phyloP scores from a whole-genome alignment of 92 coral and sea anemone species.

The Palythoa heliodiscus region DNA sequence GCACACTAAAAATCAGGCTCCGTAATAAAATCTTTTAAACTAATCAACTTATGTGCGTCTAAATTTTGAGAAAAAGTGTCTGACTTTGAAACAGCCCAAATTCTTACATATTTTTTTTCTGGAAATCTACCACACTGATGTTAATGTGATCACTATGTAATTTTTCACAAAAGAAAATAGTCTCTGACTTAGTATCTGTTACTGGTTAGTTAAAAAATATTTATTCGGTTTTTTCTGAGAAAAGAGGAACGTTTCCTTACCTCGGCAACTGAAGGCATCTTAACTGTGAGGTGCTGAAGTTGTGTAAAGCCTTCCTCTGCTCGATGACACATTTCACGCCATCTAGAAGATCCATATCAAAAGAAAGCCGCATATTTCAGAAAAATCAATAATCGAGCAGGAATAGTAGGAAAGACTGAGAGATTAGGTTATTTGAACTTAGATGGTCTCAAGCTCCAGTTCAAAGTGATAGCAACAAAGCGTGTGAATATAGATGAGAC shows the following conservation, averaged over 20 bases:
- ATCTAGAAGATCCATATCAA: constrained; percentile 41
- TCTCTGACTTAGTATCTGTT: neutral
- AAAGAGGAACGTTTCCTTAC: constrained; percentile 18
- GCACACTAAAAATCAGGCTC: too few relatives aligned
- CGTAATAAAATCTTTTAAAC: too few relatives aligned
- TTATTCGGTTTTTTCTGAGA: neutral
- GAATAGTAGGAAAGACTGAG: neutral
- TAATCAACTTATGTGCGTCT: too few relatives aligned
- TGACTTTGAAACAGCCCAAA: too few relatives aligned
- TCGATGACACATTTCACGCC: constrained; percentile 86
- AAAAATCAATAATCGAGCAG: neutral
- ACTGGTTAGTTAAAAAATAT: neutral
- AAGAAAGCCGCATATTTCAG: neutral
- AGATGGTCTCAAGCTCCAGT: too few relatives aligned
- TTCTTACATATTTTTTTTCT: too few relatives aligned
- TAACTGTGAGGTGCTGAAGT: constrained; percentile 72
- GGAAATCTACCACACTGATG: too few relatives aligned
- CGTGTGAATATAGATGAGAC: too few relatives aligned
- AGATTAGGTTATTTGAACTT: neutral
- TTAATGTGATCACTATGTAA: too few relatives aligned
- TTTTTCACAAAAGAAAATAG: too few relatives aligned
- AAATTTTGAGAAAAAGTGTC: too few relatives aligned
- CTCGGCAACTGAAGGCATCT: constrained; percentile 86
- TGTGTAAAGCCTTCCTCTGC: constrained; percentile 85
- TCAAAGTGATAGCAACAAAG: too few relatives aligned